phyloP scores from a whole-genome alignment of 2,113 vertebrate genomes.

The Nothobranchius kuhntae region DNA sequence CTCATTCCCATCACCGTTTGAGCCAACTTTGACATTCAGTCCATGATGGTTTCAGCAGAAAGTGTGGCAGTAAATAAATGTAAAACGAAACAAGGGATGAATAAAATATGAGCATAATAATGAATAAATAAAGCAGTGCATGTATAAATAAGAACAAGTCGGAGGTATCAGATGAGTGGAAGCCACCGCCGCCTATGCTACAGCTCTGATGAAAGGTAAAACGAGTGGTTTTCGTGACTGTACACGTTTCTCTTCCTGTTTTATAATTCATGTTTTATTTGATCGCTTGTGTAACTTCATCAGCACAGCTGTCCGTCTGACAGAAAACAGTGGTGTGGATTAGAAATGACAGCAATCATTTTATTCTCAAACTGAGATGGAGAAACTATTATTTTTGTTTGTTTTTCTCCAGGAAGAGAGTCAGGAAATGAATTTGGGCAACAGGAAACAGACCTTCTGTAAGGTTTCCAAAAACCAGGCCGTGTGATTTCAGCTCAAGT shows the following conservation, averaged over 20 bases:
- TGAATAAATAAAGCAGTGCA: constrained; percentile 77
- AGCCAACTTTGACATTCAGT: constrained; percentile 56
- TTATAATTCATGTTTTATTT: constrained; percentile 3
- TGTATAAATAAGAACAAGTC: constrained; percentile 71
- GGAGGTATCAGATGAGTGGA: constrained; percentile 54
- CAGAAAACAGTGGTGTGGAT: neutral
- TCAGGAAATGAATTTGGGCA: neutral
- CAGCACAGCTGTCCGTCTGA: neutral
- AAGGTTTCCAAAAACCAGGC: neutral
- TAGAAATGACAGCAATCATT: neutral
- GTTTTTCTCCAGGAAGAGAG: neutral
- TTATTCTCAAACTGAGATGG: no score
- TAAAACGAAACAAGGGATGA: constrained; percentile 69
- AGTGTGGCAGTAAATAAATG: constrained; percentile 63
- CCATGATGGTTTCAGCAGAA: constrained; percentile 51
- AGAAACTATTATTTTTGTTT: neutral
- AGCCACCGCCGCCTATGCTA: constrained; percentile 62
- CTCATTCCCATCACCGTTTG: constrained; percentile 53
- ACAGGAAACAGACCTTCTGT: neutral
- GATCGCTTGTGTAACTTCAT: constrained; percentile 20
- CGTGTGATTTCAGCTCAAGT: neutral
- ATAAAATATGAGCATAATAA: constrained; percentile 75
- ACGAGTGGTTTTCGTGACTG: constrained; percentile 18
- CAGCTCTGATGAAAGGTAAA: constrained; percentile 63
- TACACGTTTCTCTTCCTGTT: neutral